Evolutionary conservation across 2,888 invertebrate species (phyloP), one percentile per base, ranked within the genome.

Genomic region (Drosophila hamatofila): DNA sequence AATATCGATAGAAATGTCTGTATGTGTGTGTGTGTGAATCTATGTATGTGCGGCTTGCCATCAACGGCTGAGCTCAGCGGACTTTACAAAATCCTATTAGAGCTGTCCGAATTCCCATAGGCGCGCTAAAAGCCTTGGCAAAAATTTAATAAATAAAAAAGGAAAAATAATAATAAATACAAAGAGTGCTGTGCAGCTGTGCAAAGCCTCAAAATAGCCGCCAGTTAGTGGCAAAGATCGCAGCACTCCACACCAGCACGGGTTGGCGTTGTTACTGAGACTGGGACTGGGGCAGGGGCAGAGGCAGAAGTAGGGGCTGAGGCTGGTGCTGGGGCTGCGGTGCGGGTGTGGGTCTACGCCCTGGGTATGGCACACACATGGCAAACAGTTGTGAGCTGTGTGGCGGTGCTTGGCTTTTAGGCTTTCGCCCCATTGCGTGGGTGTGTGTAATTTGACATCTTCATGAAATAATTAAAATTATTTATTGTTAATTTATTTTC

Each of bases 401-500:
- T 49, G 63, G 66, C 56, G 42, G 56, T 55, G 61, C 27, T 61
- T 80, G 64, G 62, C 57, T 74, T 65, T 49, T 61, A 65, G 85
- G 66, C 78, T 81, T 70, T 78, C 67, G 78, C 55, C 75, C 66
- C 62, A 44, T 74, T 71, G 68, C 61, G 80, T 83, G 89, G 82
- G 83, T 83, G 90, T 81, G 83, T 83, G 81, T 89, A 90, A 89
- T 88, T 89, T 90, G 88, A 88, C 90, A 83, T 83, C 88, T 90
- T 90, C 78, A 88, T 90, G 90, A 82, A 90, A 90, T 90, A 88
- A 90, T 90, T 88, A 89, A 86, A 88, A 86, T 86, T 86, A 88
- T 90, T 90, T 88, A 81, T 88, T 90, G 75, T 90, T 89, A 89
- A 86, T 89, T 86, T 86, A 86, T 88, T 88, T 84, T 86, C 71